phyloP scores from a whole-genome alignment of 2,888 invertebrate species.

The Netelia virgata region DNA sequence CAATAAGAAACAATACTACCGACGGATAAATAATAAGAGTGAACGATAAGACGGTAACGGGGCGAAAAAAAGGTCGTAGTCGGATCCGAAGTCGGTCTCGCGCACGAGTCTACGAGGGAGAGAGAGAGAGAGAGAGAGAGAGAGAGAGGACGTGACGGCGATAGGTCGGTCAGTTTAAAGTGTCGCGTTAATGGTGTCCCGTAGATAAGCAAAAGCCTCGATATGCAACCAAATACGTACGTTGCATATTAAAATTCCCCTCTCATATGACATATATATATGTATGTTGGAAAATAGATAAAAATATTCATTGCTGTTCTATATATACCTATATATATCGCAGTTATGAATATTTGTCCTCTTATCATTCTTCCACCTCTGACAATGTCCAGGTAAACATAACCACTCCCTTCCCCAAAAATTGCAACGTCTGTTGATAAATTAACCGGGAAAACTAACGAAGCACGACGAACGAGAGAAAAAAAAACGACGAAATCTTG shows the following conservation, averaged over 20 bases:
- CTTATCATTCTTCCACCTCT: background rate
- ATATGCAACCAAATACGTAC: background rate
- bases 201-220: slow-evolving; percentile 34
- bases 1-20: background rate
- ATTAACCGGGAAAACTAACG: slow-evolving; percentile 28
- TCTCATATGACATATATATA: background rate
- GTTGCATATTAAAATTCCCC: too few relatives aligned
- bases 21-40: background rate
- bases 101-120: background rate
- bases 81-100: too few relatives aligned
- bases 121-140: background rate
- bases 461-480: background rate
- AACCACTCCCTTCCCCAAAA: background rate
- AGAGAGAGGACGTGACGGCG: slow-evolving; percentile 30
- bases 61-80: too few relatives aligned
- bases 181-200: slow-evolving; percentile 47
- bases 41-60: too few relatives aligned
- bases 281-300: slow-evolving; percentile 2
- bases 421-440: slow-evolving; percentile 27
- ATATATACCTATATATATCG: too few relatives aligned
- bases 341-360: background rate
- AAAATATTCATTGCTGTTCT: too few relatives aligned
- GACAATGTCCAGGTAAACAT: slow-evolving; percentile 14
- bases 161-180: slow-evolving; percentile 46
- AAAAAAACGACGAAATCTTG: background rate